A percentile compares a stretch with the other conserved stretches of the same genome.
These are phyloP conservation scores for Sandelia bainsii DNA, from an alignment of 2,797 vertebrate genomes.

Conservation along the genomic window DNA sequence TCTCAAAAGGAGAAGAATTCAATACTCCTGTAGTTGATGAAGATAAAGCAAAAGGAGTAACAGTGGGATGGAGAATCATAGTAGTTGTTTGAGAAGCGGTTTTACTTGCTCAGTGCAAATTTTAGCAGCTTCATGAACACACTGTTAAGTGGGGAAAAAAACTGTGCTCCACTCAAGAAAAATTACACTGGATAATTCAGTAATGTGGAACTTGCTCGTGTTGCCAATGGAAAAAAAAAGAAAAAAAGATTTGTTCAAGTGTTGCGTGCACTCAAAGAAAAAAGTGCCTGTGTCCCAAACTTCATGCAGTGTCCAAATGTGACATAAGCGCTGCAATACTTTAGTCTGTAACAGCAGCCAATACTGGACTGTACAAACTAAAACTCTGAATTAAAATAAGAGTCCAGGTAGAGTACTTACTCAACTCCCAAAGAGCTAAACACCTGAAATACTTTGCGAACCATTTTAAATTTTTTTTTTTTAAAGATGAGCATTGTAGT, in stretches of 20 bases:
- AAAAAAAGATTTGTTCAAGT: not conserved
- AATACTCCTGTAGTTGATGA: constrained; percentile 69
- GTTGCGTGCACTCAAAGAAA: constrained; percentile 22
- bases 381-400: not conserved
- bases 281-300: constrained; percentile 34
- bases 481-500: too few species aligned
- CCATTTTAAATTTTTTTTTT: too few species aligned
- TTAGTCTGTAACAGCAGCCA: constrained; percentile 1
- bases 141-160: constrained; percentile 18
- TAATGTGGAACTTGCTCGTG: constrained; percentile 12
- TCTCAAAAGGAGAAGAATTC: constrained; percentile 60
- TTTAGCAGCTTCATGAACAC: constrained; percentile 13
- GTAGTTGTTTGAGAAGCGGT: constrained; percentile 45
- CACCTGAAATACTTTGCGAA: too few species aligned
- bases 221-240: constrained; percentile 12
- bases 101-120: constrained; percentile 3
- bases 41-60: constrained; percentile 57
- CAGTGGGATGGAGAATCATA: constrained; percentile 51
- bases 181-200: constrained; percentile 22
- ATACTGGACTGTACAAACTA: not conserved
- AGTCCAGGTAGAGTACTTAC: not conserved
- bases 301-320: constrained; percentile 68
- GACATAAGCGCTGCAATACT: constrained; percentile 21
- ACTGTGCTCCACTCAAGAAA: constrained; percentile 54
- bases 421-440: too few species aligned